Base-by-base conservation (phyloP, 1,140 invertebrate genomes). In the Uloborus diversus region DNA sequence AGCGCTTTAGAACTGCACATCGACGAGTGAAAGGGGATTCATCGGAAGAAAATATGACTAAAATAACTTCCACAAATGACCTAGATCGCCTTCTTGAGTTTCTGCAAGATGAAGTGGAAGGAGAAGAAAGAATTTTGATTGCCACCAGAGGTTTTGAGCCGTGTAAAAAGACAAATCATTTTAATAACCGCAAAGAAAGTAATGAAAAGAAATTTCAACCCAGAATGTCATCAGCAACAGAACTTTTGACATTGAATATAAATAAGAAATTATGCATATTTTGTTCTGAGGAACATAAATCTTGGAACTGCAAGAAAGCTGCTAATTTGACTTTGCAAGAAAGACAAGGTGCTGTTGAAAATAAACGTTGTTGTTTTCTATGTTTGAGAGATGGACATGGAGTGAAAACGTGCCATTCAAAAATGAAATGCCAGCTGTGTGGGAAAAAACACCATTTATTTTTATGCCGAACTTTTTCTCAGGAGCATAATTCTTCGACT, bases 281-380 rank as follows among this genome's bases (percentile, higher is more conserved):
- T 51, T 51, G 49, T 53, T 7, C 49, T 53, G 49, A 20, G 23
- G 23, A 53, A 20, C 49, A 53, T 53, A 20, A 14, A 53, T 53
- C 49, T 53, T 14, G 49, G 1, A 20, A 53, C 23, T 53, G 49
- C 4, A 20, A 20, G 17, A 53, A 53, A 53, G 49, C 49, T 17
- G 23, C 17, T 20, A 53, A 53, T 14, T 20, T 53, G 49, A n/a
- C 49, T 1, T 53, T 20, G 17, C 17, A 65, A 11, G 20, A 47
- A 42, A 65, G 17, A 37, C 20, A 65, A 42, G 27, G 1, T 25
- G n/a, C 25, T 13, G 5, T 42, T 27, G n/a, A 25, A 47, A 65
- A 47, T 47, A 65, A 37, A 13, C 33, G 37, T 37, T 47, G 62
- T 42, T 65, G 62, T 23, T 47, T 65, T 65, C 25, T 47, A 47